Evolutionary conservation across 2,888 invertebrate genomes (phyloP).

Genomic region (Himalopsyche kuldschensis): DNA sequence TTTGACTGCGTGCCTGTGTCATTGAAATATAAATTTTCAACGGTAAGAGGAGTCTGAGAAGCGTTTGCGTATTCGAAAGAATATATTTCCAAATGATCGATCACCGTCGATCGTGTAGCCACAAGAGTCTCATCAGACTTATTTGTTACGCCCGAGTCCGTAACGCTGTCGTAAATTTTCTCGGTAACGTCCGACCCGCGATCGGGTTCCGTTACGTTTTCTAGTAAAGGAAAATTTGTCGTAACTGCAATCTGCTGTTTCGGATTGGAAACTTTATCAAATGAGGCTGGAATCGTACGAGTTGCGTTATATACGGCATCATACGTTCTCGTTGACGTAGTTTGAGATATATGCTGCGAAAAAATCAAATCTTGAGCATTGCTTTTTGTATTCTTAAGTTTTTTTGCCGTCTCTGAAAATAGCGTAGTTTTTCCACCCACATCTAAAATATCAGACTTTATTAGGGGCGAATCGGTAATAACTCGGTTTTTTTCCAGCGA

Average conservation of each 20-base stretch:
- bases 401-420: not conserved
- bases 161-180: not conserved
- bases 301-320: not conserved
- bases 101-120: not conserved
- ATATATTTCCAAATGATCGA: conserved; percentile 17
- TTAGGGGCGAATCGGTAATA: not conserved
- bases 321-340: not conserved
- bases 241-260: not conserved
- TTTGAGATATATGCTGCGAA: not conserved
- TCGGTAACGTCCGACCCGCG: not conserved
- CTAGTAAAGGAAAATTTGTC: not conserved
- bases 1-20: not conserved
- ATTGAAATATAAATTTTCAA: conserved; percentile 24
- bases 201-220: not conserved
- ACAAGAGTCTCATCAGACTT: not conserved
- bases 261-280: not conserved
- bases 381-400: not conserved
- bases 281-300: not conserved
- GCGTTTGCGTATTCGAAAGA: conserved; percentile 6
- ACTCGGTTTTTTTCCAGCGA: not conserved
- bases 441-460: not conserved
- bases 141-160: not conserved
- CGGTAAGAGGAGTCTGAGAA: not conserved
- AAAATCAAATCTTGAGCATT: not conserved
- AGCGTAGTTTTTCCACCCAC: not conserved